Evolutionary conservation across 2,888 invertebrate genomes (phyloP).

Genomic region (Stenodera caucasica): DNA sequence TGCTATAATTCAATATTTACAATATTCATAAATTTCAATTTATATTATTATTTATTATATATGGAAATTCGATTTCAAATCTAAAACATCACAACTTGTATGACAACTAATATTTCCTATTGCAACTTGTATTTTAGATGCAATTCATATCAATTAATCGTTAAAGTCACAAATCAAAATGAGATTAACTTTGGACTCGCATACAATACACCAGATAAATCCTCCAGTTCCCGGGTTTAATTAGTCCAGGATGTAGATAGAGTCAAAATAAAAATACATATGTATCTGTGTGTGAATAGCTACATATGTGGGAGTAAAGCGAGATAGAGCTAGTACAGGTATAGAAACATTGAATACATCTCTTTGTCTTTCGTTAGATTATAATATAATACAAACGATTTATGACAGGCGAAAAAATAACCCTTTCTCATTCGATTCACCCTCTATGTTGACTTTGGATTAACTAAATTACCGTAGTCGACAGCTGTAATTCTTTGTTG

Average conservation of each 20-base stretch:
- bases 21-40: too few relatives aligned
- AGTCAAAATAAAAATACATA: slow-evolving; percentile 23
- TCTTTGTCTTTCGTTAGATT: slow-evolving; percentile 21
- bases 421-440: not conserved
- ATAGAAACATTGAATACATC: slow-evolving; percentile 10
- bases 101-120: not conserved
- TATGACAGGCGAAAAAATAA: slow-evolving; percentile 16
- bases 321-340: slow-evolving; percentile 17
- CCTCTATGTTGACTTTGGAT: slow-evolving; percentile 14
- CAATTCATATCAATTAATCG: slow-evolving; percentile 35
- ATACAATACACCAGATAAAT: slow-evolving; percentile 35
- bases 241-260: slow-evolving; percentile 27
- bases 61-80: too few relatives aligned
- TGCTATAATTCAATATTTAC: too few relatives aligned
- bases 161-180: slow-evolving; percentile 34
- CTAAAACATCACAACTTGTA: not conserved
- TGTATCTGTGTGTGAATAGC: not conserved
- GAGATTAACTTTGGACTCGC: slow-evolving; percentile 35
- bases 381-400: slow-evolving; percentile 23
- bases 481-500: too few relatives aligned
- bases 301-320: too few relatives aligned
- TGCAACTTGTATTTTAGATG: slow-evolving; percentile 19
- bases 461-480: slow-evolving; percentile 13
- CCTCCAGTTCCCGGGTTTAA: slow-evolving; percentile 28
- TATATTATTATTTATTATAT: too few relatives aligned